A percentile compares a stretch with the other conserved stretches of the same genome.
Conservation (phyloP, 2,797 vertebrate species). For the Eidolon dupreanum region DNA sequence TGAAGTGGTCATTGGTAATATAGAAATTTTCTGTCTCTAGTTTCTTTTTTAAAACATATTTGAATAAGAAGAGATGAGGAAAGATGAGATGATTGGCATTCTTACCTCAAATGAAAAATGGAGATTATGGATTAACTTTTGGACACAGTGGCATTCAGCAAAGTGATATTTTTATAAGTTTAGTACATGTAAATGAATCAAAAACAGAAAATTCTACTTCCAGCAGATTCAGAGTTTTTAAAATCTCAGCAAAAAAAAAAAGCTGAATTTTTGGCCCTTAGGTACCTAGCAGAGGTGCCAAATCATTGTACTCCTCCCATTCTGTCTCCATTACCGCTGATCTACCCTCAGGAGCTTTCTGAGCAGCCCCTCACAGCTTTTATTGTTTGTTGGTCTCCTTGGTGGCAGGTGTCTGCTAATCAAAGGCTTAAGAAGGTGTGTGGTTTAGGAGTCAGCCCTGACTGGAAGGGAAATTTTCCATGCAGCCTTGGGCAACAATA, state of each 20-base stretch:
- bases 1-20: conserved; percentile 52
- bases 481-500: conserved; percentile 82
- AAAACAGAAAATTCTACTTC: conserved; percentile 24
- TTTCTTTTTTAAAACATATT: conserved; percentile 43
- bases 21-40: conserved; percentile 54
- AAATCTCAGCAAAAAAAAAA: neutral
- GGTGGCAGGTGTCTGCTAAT: conserved; percentile 71
- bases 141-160: neutral
- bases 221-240: conserved; percentile 6
- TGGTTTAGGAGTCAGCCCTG: conserved; percentile 60
- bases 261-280: neutral
- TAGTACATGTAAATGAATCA: conserved; percentile 20
- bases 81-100: neutral
- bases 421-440: conserved; percentile 70
- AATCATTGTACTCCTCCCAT: conserved; percentile 13
- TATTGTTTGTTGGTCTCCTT: conserved; percentile 64
- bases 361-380: conserved; percentile 15
- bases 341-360: conserved; percentile 14
- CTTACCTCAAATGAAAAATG: conserved; percentile 19
- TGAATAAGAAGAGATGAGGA: conserved; percentile 47
- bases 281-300: neutral
- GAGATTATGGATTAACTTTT: conserved; percentile 4
- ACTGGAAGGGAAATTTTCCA: conserved; percentile 81
- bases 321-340: neutral
- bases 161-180: conserved; percentile 36